Percentiles rank a stretch among this genome's conserved stretches.
phyloP scores from a whole-genome alignment of 2,797 vertebrate genomes.

The Orestias chungarensis region DNA sequence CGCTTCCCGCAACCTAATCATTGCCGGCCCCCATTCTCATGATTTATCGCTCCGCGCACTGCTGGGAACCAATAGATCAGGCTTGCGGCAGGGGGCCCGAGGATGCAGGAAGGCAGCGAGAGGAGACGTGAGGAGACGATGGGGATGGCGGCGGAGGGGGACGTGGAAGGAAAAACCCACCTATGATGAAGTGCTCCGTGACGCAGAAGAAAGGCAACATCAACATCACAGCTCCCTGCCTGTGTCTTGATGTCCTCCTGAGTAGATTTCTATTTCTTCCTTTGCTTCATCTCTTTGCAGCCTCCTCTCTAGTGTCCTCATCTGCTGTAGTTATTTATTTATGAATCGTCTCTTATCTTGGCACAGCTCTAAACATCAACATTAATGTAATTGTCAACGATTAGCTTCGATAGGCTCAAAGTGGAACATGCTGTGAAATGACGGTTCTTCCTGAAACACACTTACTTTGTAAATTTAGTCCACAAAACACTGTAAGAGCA shows the following conservation, averaged over 20 bases:
- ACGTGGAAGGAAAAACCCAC: constrained; percentile 80
- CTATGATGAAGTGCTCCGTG: constrained; percentile 89
- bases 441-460: neutral
- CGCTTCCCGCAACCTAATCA: constrained; percentile 84
- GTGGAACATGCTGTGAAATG: constrained; percentile 10
- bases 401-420: constrained; percentile 49
- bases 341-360: constrained; percentile 27
- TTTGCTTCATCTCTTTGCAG: constrained; percentile 41
- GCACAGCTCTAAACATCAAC: constrained; percentile 30
- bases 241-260: constrained; percentile 59
- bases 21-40: constrained; percentile 90
- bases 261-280: constrained; percentile 56
- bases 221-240: constrained; percentile 71
- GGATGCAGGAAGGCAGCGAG: constrained; percentile 72
- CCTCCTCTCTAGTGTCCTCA: constrained; percentile 46
- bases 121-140: constrained; percentile 51
- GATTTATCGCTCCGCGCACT: constrained; percentile 92
- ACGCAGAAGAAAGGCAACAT: constrained; percentile 69
- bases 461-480: neutral
- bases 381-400: constrained; percentile 48
- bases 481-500: no score
- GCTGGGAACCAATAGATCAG: constrained; percentile 93
- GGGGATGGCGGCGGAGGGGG: constrained; percentile 65
- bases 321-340: constrained; percentile 35
- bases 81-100: constrained; percentile 78